phyloP scores from a whole-genome alignment of 2,113 vertebrate species.

The Callocephalon fimbriatum region DNA sequence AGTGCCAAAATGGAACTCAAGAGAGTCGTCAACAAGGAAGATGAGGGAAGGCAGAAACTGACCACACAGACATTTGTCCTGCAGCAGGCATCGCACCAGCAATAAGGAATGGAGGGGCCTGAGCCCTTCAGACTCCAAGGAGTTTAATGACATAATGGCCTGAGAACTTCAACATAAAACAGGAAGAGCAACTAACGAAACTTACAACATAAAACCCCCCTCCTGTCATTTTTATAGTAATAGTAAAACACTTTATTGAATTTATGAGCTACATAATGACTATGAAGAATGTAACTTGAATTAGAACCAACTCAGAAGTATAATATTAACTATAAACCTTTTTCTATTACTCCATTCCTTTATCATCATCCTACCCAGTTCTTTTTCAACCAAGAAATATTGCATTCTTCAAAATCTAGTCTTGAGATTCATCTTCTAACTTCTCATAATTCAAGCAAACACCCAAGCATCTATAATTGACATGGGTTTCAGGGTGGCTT shows the following conservation, averaged over 20 bases:
- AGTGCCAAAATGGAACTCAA: not conserved
- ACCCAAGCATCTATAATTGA: not conserved
- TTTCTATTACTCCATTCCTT: slow-evolving; percentile 75
- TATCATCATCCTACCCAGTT: slow-evolving; percentile 64
- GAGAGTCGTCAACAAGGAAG: not conserved
- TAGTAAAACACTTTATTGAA: slow-evolving; percentile 89
- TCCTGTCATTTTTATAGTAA: slow-evolving; percentile 89
- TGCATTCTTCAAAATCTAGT: slow-evolving; percentile 56
- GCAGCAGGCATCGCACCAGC: not conserved
- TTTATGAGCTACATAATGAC: slow-evolving; percentile 88
- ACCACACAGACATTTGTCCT: not conserved
- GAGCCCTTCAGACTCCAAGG: slow-evolving; percentile 81
- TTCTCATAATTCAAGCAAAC: slow-evolving; percentile 55
- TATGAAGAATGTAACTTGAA: slow-evolving; percentile 84
- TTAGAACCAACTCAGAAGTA: slow-evolving; percentile 84
- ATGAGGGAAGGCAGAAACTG: not conserved
- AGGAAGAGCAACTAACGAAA: slow-evolving; percentile 84
- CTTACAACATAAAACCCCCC: slow-evolving; percentile 87
- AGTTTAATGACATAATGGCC: slow-evolving; percentile 83
- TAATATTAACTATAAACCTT: slow-evolving; percentile 84
- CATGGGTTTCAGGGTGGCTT: too few species aligned
- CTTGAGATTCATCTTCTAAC: slow-evolving; percentile 24
- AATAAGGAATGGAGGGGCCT: slow-evolving; percentile 42
- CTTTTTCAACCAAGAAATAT: slow-evolving; percentile 70
- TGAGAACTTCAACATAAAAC: slow-evolving; percentile 82